Percentiles rank a stretch among this genome's conserved stretches.
Evolutionary conservation across 1,140 invertebrate species (phyloP).

Genomic region (Drosophila pseudoananassae): DNA sequence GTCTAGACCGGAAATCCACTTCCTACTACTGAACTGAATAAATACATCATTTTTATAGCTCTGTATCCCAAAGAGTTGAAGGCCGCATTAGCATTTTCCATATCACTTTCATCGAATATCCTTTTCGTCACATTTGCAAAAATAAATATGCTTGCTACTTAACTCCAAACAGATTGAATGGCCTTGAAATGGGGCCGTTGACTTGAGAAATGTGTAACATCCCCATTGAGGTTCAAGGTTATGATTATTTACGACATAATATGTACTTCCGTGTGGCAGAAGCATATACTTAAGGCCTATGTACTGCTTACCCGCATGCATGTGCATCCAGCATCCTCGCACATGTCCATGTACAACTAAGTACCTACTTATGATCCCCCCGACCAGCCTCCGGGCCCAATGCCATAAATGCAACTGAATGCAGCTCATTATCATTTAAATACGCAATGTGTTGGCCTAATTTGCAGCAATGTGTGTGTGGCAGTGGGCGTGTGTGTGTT

Average conservation of each 20-base stretch:
- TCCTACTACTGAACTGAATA: neutral
- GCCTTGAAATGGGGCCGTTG: conserved; percentile 27
- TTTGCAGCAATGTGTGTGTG: conserved; percentile 45
- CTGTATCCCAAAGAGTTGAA: neutral
- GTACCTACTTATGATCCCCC: conserved; percentile 43
- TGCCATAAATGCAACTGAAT: conserved; percentile 59
- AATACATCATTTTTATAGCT: neutral
- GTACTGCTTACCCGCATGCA: neutral
- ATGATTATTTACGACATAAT: conserved; percentile 48
- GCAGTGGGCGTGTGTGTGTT: conserved; percentile 23
- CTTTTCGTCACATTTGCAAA: neutral
- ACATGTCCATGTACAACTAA: conserved; percentile 47
- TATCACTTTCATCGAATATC: neutral
- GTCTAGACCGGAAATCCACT: conserved; percentile 3
- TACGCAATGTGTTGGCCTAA: conserved; percentile 74
- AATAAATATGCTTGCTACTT: neutral
- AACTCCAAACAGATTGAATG: conserved; percentile 13
- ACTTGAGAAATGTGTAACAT: conserved; percentile 46
- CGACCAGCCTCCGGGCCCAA: conserved; percentile 1
- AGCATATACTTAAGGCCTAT: conserved; percentile 1
- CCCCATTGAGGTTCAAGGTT: conserved; percentile 49
- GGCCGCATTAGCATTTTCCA: neutral
- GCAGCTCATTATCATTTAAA: conserved; percentile 80
- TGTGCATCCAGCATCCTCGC: conserved; percentile 9
- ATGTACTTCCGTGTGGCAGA: conserved; percentile 26